A percentile compares a stretch with the other conserved stretches of the same genome.
phyloP scores from a whole-genome alignment of 2,797 vertebrate genomes.

The Gambusia yucatana region DNA sequence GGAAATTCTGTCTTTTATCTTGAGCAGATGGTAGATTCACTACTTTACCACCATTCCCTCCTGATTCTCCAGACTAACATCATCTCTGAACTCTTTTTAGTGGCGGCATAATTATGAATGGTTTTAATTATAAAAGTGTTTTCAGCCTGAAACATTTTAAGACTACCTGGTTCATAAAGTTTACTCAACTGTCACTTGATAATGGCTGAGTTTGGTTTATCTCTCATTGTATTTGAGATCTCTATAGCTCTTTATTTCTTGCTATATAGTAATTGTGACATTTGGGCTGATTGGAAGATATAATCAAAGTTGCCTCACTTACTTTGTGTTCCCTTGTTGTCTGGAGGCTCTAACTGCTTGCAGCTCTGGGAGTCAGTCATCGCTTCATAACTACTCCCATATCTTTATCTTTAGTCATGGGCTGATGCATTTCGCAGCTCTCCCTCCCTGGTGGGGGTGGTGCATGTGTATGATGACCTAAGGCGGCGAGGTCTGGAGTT shows the following conservation, averaged over 20 bases:
- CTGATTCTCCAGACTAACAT: not conserved
- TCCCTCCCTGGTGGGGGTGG: slow-evolving; percentile 90
- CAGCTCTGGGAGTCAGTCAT: not conserved
- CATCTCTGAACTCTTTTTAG: not conserved
- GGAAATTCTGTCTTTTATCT: not conserved
- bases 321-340: not conserved
- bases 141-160: not conserved
- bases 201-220: not conserved
- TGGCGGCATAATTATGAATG: not conserved
- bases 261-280: not conserved
- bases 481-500: slow-evolving; percentile 94
- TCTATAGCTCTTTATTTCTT: not conserved
- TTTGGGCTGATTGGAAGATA: not conserved
- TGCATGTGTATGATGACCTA: slow-evolving; percentile 93
- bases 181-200: not conserved
- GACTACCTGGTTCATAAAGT: not conserved
- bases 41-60: not conserved
- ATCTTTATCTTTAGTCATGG: slow-evolving; percentile 86
- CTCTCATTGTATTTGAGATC: not conserved
- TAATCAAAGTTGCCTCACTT: slow-evolving; percentile 3
- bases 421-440: slow-evolving; percentile 95
- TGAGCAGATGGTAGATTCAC: not conserved
- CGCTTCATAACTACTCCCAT: slow-evolving; percentile 2
- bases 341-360: not conserved
- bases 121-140: not conserved